These are phyloP conservation scores for Cynaeus angustus DNA, from an alignment of 2,888 invertebrate species.

Conservation along the genomic window DNA sequence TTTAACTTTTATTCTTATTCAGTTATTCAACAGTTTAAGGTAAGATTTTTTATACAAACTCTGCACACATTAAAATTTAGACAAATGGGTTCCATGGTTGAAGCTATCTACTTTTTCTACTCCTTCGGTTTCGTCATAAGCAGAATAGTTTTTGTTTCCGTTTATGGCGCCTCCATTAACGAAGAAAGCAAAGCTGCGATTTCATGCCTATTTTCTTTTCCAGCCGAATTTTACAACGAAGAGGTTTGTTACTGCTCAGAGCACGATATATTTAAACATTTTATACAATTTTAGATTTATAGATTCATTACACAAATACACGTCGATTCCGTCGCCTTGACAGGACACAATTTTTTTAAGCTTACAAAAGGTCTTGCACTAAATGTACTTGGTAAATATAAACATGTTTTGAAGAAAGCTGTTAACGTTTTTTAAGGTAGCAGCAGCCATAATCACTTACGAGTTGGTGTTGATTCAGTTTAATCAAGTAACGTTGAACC, in stretches of 20 bases:
- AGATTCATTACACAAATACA: conserved; percentile 60
- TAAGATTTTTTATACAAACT: conserved; percentile 60
- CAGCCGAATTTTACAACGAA: conserved; percentile 76
- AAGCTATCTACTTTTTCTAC: conserved; percentile 77
- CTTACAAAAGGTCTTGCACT: conserved; percentile 63
- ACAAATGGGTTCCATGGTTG: conserved; percentile 65
- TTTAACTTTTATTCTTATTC: conserved; percentile 59
- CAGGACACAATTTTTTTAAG: conserved; percentile 63
- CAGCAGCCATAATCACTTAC: conserved; percentile 65
- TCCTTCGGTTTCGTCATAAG: conserved; percentile 78
- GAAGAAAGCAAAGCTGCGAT: conserved; percentile 67
- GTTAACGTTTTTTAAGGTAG: conserved; percentile 56
- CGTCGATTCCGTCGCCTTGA: conserved; percentile 57
- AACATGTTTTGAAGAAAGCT: conserved; percentile 8
- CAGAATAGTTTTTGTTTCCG: conserved; percentile 73
- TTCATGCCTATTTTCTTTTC: conserved; percentile 76
- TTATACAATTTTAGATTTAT: conserved; percentile 61
- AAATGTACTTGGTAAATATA: conserved; percentile 58
- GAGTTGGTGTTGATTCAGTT: conserved; percentile 66
- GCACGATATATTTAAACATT: too few species aligned
- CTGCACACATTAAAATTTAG: conserved; percentile 37
- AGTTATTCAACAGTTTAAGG: conserved; percentile 65
- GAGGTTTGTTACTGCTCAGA: conserved; percentile 72
- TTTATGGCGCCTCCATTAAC: conserved; percentile 64
- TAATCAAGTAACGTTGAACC: conserved; percentile 51